Conservation (phyloP, 2,888 invertebrate genomes). For the Pharmacophagus antenor region DNA sequence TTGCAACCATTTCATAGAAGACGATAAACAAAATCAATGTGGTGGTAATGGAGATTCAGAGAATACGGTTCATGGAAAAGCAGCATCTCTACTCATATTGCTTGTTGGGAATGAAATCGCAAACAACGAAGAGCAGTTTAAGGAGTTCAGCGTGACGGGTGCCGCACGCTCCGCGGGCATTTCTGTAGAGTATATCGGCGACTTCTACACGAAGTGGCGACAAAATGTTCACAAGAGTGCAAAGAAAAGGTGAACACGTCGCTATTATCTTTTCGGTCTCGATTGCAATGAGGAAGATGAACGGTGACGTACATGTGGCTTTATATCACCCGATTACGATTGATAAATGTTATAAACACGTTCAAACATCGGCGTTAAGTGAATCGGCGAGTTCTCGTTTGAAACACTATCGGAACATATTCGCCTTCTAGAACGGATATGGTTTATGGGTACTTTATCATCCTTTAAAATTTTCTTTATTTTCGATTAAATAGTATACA, state of each 20-base stretch:
- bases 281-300: conserved; percentile 49
- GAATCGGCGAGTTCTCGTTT: too few relatives aligned
- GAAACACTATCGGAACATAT: conserved; percentile 9
- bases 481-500: conserved; percentile 21
- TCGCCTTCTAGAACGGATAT: conserved; percentile 22
- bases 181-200: conserved; percentile 89
- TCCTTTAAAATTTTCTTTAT: conserved; percentile 19
- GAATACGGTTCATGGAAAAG: conserved; percentile 49
- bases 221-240: conserved; percentile 79
- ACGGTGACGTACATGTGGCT: conserved; percentile 41
- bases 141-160: conserved; percentile 87
- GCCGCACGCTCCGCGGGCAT: conserved; percentile 91
- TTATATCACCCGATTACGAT: conserved; percentile 41
- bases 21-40: conserved; percentile 57
- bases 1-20: conserved; percentile 86
- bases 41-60: conserved; percentile 66
- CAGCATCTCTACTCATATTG: conserved; percentile 86
- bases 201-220: conserved; percentile 93
- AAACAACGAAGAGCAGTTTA: conserved; percentile 67
- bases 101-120: conserved; percentile 83
- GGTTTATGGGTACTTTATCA: conserved; percentile 19
- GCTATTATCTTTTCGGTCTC: conserved; percentile 47
- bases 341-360: conserved; percentile 36
- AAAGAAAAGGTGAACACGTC: conserved; percentile 70
- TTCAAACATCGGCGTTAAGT: conserved; percentile 30